Base-by-base conservation (phyloP, 2,797 vertebrate species). In the Poeciliopsis presidionis region DNA sequence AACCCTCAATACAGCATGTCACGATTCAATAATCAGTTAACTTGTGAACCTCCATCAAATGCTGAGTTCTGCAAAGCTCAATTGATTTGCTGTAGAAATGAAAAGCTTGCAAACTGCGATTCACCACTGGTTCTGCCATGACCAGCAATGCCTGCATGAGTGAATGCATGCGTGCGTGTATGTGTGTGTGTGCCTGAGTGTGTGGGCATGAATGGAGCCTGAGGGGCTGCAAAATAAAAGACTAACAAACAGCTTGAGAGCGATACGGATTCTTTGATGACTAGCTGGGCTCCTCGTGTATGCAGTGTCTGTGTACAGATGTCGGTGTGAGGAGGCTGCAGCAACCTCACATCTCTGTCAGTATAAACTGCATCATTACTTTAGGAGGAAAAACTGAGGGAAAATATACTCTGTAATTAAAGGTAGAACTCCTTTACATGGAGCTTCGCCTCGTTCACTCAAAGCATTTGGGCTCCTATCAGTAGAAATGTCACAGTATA, bases 31-130 rank as follows among this genome's bases (percentile, higher is more conserved):
- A 90, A 90, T 91, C 91, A 88, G 87, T 86, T 91, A 84, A 81
- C 88, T 83, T 73, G 84, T 77, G 77, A 83, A 87, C 82, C 69
- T 77, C 86, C 84, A 88, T 89, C 89, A 90, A 90, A 90, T 77
- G 90, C 90, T 88, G 88, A 89, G 85, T 86, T 90, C 87, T 88
- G 89, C 87, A 93, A 89, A 91, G 88, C 81, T 80, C 88, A 78
- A 93, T 92, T 93, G 93, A 94, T 93, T 92, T 89, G 88, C 90
- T 86, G 75, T 87, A 90, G 87, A 87, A 92, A 90, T 92, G 81
- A 92, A 93, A 93, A 81, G 82, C 85, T 80, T 87, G 91, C 87
- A 88, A 92, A 92, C 81, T 51, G 86, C 70, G 70, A 90, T 87
- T 90, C 84, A 88, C 86, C 83, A 77, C 88, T 41, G 82, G 84